Conservation (phyloP, 2,888 invertebrate species). For the Matsumyia berberina region DNA sequence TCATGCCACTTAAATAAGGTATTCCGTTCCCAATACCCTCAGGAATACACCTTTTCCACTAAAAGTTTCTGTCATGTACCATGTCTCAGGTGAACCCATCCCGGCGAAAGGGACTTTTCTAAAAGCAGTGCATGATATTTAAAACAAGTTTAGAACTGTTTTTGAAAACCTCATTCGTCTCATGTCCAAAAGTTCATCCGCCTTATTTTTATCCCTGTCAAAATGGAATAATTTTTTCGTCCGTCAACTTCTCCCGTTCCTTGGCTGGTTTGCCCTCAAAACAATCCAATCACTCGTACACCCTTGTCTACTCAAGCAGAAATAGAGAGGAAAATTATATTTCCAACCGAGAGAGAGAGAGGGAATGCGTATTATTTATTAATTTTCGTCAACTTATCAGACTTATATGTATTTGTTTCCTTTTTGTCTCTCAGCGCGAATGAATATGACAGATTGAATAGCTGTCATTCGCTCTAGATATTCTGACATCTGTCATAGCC, state of each 20-base stretch:
- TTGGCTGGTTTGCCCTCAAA: background rate
- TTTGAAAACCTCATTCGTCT: too few relatives aligned
- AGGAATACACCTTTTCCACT: too few relatives aligned
- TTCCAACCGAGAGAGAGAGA: background rate
- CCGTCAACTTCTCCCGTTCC: background rate
- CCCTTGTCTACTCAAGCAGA: background rate
- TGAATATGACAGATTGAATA: slow-evolving; percentile 18
- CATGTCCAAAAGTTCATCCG: background rate
- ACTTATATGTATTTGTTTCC: background rate
- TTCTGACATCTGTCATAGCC: slow-evolving; percentile 7
- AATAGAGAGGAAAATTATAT: background rate
- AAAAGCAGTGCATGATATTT: too few relatives aligned
- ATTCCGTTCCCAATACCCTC: too few relatives aligned
- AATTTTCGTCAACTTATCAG: background rate
- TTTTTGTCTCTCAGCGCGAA: background rate
- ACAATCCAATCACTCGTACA: background rate
- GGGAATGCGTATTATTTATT: background rate
- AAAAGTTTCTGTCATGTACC: too few relatives aligned
- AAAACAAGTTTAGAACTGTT: too few relatives aligned
- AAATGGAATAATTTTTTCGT: background rate
- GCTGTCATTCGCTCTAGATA: background rate
- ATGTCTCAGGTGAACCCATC: too few relatives aligned
- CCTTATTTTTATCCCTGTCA: background rate
- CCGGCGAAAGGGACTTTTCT: too few relatives aligned
- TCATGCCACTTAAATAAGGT: too few relatives aligned